Conservation (phyloP, 2,113 vertebrate species). For the Hirundichthys speculiger region DNA sequence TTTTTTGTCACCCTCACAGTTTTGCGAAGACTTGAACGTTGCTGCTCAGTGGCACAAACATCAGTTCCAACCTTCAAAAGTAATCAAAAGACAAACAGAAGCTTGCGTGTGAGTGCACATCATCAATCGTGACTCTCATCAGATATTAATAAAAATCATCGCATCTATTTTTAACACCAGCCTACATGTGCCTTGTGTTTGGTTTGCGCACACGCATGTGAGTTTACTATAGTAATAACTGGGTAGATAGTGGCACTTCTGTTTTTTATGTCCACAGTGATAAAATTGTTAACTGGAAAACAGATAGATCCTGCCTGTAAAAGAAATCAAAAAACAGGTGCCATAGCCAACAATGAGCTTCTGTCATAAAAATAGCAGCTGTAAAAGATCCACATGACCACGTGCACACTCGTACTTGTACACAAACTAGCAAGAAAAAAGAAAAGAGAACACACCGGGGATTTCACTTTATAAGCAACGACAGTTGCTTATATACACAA, state of each 20-base stretch:
- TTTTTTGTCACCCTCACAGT: slow-evolving; percentile 25
- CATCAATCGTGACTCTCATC: too few species aligned
- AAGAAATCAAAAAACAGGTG: slow-evolving; percentile 50
- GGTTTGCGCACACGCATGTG: background rate
- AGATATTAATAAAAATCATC: background rate
- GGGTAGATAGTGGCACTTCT: slow-evolving; percentile 18
- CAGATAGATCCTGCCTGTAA: slow-evolving; percentile 39
- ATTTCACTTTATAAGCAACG: slow-evolving; percentile 5
- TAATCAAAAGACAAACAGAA: background rate
- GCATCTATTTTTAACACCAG: background rate
- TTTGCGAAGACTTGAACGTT: slow-evolving; percentile 6
- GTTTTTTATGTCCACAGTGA: slow-evolving; percentile 18
- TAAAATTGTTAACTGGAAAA: slow-evolving; percentile 47
- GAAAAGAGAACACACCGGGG: background rate
- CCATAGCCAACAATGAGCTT: slow-evolving; percentile 24
- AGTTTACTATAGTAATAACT: slow-evolving; percentile 20
- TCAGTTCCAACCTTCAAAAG: too few species aligned
- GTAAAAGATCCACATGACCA: slow-evolving; percentile 22
- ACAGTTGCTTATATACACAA: slow-evolving; percentile 26
- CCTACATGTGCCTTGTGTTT: background rate
- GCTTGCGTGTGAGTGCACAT: background rate
- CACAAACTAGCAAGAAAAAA: background rate
- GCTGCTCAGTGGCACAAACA: background rate
- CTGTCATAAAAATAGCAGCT: slow-evolving; percentile 66
- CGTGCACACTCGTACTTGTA: slow-evolving; percentile 9